phyloP scores from a whole-genome alignment of 2,113 vertebrate genomes.

The human region DNA sequence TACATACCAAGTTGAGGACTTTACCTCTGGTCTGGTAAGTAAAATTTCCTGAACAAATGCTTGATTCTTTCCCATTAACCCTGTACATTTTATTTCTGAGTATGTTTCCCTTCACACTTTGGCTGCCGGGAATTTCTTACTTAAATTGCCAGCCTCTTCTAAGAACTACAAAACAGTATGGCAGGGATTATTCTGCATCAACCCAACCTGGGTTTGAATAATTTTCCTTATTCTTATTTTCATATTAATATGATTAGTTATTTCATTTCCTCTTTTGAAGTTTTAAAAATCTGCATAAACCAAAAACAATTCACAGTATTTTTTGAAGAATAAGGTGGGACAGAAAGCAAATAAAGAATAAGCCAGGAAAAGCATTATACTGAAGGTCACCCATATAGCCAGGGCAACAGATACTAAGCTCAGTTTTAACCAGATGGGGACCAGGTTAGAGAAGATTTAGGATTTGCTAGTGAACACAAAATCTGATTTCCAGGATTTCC shows the following conservation, averaged over 20 bases:
- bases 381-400: no score
- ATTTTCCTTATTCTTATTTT: constrained; percentile 20
- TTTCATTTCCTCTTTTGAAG: constrained; percentile 8
- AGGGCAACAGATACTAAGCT: accelerated
- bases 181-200: accelerated
- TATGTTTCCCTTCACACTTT: not conserved
- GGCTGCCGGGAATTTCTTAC: not conserved
- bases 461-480: not conserved
- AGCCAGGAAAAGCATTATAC: not conserved
- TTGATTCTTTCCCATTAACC: not conserved
- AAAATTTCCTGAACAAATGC: not conserved
- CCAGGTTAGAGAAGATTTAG: not conserved
- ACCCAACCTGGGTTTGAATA: not conserved
- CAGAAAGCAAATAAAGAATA: not conserved
- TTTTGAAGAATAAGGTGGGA: not conserved
- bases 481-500: not conserved
- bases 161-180: not conserved
- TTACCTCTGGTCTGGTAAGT: not conserved
- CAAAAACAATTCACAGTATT: not conserved
- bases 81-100: not conserved
- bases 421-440: not conserved
- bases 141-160: not conserved
- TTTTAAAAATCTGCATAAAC: not conserved
- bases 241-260: not conserved
- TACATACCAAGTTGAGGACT: not conserved